Evolutionary conservation across 2,797 vertebrate genomes (phyloP).

Genomic region (Morus bassanus): DNA sequence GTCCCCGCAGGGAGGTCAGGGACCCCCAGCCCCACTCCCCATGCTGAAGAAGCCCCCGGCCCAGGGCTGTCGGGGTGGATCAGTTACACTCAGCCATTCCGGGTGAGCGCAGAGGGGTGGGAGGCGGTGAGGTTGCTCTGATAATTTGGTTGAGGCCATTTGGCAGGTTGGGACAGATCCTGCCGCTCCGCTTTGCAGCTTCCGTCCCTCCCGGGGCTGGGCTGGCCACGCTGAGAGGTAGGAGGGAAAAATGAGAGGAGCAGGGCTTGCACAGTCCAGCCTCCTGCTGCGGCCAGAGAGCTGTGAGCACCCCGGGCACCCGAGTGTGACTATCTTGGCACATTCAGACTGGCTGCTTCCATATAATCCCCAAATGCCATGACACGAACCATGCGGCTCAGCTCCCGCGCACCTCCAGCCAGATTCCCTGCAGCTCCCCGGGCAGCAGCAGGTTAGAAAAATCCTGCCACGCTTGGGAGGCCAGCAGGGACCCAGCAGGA

Average conservation of each 20-base stretch:
- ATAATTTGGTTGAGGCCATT: background rate
- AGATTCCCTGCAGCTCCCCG: background rate
- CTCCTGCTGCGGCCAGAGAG: accelerated
- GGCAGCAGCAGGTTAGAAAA: background rate
- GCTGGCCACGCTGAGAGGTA: background rate
- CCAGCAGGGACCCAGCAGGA: background rate
- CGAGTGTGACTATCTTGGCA: accelerated
- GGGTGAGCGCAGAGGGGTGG: background rate
- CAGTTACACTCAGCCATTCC: background rate
- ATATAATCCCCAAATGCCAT: accelerated
- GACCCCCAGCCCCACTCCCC: background rate
- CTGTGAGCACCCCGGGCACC: accelerated
- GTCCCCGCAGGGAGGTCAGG: background rate
- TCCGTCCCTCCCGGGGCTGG: background rate
- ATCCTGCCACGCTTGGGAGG: background rate
- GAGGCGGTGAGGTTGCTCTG: background rate
- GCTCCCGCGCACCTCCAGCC: background rate
- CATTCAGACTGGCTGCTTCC: background rate
- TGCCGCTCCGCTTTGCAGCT: background rate
- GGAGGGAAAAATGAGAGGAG: background rate
- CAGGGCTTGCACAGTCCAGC: accelerated
- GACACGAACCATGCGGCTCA: accelerated
- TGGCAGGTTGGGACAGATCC: background rate
- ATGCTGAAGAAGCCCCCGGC: background rate
- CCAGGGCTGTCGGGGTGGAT: accelerated